Conservation (phyloP, 1,140 invertebrate species). For the Ceratosolen fusciceps region DNA sequence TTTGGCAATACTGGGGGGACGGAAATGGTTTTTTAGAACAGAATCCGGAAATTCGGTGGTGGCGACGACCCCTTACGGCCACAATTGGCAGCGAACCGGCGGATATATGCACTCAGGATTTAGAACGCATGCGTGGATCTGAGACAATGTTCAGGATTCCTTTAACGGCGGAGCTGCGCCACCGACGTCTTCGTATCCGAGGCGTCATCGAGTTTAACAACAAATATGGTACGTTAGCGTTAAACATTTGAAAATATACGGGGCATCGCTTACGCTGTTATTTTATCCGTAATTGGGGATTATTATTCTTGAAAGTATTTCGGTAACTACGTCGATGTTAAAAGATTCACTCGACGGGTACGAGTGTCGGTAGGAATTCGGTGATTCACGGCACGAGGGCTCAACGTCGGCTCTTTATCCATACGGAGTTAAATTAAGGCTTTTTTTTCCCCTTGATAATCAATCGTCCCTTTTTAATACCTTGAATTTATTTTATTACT, state of each 20-base stretch:
- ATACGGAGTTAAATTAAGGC: neutral
- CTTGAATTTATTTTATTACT: too few species aligned
- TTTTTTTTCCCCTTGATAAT: too few species aligned
- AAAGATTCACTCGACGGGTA: neutral
- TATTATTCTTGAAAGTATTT: constrained; percentile 5
- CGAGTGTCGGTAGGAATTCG: neutral
- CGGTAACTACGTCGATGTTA: neutral
- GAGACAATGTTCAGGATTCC: constrained; percentile 9
- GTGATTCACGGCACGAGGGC: neutral
- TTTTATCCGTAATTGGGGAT: neutral
- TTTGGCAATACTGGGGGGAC: neutral
- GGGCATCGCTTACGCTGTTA: neutral
- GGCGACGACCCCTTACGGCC: neutral
- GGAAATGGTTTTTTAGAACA: neutral
- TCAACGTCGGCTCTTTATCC: constrained; percentile 6
- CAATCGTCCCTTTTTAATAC: too few species aligned
- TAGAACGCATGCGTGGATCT: constrained; percentile 32
- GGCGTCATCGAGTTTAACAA: constrained; percentile 27
- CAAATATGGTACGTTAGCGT: constrained; percentile 37
- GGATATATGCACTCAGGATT: neutral
- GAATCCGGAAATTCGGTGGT: neutral
- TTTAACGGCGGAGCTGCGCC: constrained; percentile 25
- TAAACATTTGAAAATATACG: constrained; percentile 28
- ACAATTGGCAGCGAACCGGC: neutral
- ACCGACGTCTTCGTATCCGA: constrained; percentile 15